Evolutionary conservation across 1,140 invertebrate genomes (phyloP).

Genomic region (Condylostylus longicornis): DNA sequence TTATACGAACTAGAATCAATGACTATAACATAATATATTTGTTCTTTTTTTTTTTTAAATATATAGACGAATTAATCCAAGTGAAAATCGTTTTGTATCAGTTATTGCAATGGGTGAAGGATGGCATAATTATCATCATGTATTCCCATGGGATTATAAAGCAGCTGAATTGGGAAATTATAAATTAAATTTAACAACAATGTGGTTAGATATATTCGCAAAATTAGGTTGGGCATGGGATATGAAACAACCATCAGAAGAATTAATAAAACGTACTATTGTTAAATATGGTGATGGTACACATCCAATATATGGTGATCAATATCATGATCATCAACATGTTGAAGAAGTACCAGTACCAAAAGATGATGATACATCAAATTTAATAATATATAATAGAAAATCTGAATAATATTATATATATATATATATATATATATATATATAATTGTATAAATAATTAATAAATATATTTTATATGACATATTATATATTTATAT

Average conservation of each 20-base stretch:
- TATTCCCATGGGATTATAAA: slow-evolving; percentile 65
- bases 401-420: no score
- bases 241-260: slow-evolving; percentile 44
- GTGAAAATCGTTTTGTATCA: slow-evolving; percentile 45
- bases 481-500: no score
- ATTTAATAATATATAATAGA: no score
- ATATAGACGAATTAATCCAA: slow-evolving; percentile 47
- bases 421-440: no score
- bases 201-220: slow-evolving; percentile 57
- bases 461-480: no score
- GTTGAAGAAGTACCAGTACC: no score
- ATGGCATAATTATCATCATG: slow-evolving; percentile 88
- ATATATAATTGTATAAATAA: no score
- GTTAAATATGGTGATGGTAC: slow-evolving; percentile 48
- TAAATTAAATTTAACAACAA: slow-evolving; percentile 25
- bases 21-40: not conserved
- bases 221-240: slow-evolving; percentile 71
- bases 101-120: slow-evolving; percentile 51
- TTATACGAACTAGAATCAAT: not conserved
- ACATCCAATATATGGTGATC: slow-evolving; percentile 20
- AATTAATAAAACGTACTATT: slow-evolving; percentile 36
- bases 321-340: slow-evolving; percentile 8
- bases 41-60: no score
- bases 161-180: slow-evolving; percentile 46
- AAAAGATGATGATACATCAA: no score